phyloP scores from a whole-genome alignment of 2,888 invertebrate species.

The Plutella xylostella region DNA sequence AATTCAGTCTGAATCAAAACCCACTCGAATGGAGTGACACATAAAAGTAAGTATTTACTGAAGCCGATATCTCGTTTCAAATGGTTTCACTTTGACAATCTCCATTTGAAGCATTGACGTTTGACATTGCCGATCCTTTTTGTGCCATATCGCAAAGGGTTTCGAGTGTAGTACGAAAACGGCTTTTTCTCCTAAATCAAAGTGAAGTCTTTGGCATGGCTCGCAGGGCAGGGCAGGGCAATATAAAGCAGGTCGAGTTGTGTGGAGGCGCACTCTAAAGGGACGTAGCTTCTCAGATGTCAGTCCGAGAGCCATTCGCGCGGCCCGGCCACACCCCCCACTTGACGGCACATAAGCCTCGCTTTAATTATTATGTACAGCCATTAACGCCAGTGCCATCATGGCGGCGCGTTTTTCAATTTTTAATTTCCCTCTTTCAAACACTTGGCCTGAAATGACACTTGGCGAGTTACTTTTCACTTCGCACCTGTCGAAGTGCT shows the following conservation, averaged over 20 bases:
- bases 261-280: slow-evolving; percentile 59
- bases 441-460: slow-evolving; percentile 46
- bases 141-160: slow-evolving; percentile 26
- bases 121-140: slow-evolving; percentile 33
- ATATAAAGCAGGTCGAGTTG: slow-evolving; percentile 64
- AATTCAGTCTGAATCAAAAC: too few relatives aligned
- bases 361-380: slow-evolving; percentile 70
- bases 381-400: slow-evolving; percentile 65
- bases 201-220: slow-evolving; percentile 63
- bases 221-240: slow-evolving; percentile 57
- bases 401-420: slow-evolving; percentile 67
- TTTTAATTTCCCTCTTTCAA: slow-evolving; percentile 64
- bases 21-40: slow-evolving; percentile 1
- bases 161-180: slow-evolving; percentile 45
- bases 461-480: slow-evolving; percentile 21
- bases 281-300: slow-evolving; percentile 65
- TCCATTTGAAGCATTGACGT: slow-evolving; percentile 19
- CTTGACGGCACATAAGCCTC: slow-evolving; percentile 65
- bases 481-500: slow-evolving; percentile 5
- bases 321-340: slow-evolving; percentile 64
- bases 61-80: slow-evolving; percentile 3
- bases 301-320: slow-evolving; percentile 64
- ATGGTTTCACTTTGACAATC: slow-evolving; percentile 9
- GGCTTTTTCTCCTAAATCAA: slow-evolving; percentile 64
- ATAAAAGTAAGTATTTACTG: neutral